These are phyloP conservation scores for Aplocera efformata DNA, from an alignment of 2,888 invertebrate genomes.

Conservation along the genomic window DNA sequence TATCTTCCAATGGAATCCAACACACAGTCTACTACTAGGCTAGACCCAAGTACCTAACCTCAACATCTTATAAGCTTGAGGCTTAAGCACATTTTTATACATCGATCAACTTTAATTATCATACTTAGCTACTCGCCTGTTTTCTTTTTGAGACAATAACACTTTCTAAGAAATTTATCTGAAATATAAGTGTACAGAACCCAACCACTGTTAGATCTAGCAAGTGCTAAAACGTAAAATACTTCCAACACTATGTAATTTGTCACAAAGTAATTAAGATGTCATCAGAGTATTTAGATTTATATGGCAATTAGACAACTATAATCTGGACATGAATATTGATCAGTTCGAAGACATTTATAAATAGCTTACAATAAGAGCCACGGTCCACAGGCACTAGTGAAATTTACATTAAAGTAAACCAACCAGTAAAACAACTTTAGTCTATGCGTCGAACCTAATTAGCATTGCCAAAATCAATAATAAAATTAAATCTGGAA, in stretches of 20 bases:
- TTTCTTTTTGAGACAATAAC: too few relatives aligned
- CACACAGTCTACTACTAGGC: too few relatives aligned
- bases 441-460: not conserved
- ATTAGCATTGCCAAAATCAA: not conserved
- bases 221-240: slow-evolving; percentile 37
- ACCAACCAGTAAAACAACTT: not conserved
- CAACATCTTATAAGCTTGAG: too few relatives aligned
- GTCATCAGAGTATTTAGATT: slow-evolving; percentile 70
- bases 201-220: not conserved
- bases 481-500: too few relatives aligned
- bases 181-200: slow-evolving; percentile 1
- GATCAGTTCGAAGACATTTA: slow-evolving; percentile 60
- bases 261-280: slow-evolving; percentile 72
- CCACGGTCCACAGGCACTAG: slow-evolving; percentile 32
- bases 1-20: too few relatives aligned
- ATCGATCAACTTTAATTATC: too few relatives aligned
- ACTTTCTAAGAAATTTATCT: too few relatives aligned
- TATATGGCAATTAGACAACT: slow-evolving; percentile 70
- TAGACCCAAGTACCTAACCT: too few relatives aligned
- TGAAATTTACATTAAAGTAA: not conserved
- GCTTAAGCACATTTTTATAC: too few relatives aligned
- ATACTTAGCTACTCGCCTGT: too few relatives aligned
- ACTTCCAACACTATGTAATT: slow-evolving; percentile 58
- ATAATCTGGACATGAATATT: slow-evolving; percentile 73
- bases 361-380: slow-evolving; percentile 63